Evolutionary conservation across 2,113 vertebrate species (phyloP), one percentile per base, ranked within the genome.

Genomic region (Stegostoma tigrinum): DNA sequence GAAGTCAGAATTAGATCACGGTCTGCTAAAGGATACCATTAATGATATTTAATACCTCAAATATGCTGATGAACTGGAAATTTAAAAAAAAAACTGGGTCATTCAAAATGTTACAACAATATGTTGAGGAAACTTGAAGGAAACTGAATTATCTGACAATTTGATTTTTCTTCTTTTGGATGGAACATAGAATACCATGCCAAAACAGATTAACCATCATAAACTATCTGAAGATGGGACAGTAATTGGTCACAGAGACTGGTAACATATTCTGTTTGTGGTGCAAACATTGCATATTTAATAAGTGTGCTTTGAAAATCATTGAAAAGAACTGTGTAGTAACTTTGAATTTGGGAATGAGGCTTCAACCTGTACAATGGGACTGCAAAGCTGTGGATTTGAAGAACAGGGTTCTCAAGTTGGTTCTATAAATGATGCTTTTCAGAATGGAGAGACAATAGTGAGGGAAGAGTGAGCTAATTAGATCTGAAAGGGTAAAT

Each of bases 251-350:
- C 38, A 67, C 27, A 3, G 42, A 67, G 64, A 68, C 34, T 94
- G 91, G n/a, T 48, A 70, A 94, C 24, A 70, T 94, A 34, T 94
- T 21, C 5, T 70, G 64, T 45, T 45, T 68, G 66, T 67, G 67
- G 38, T 67, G 91, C 45, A 66, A 67, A 45, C 68, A 45, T 7
- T 42, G 27, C 38, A 45, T 66, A 48, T 94, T 45, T 68, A 94
- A 70, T 45, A 70, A 68, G 45, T 27, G 38, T 94, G n/a, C 91
- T 94, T 48, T 68, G 66, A 94, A 94, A 66, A 94, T 94, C 91
- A 94, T 15, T 2, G 19, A 45, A 68, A 68, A 45, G 38, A 94
- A 42, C 66, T 38, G 21, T 66, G 70, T 24, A 70, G 38, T 27
- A 0, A 70, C 12, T 27, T 70, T 48, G n/a, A 94, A 70, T 45